Percentiles rank a stretch among this genome's conserved stretches.
Conservation (phyloP, 2,888 invertebrate species). For the Lissonota sp. region DNA sequence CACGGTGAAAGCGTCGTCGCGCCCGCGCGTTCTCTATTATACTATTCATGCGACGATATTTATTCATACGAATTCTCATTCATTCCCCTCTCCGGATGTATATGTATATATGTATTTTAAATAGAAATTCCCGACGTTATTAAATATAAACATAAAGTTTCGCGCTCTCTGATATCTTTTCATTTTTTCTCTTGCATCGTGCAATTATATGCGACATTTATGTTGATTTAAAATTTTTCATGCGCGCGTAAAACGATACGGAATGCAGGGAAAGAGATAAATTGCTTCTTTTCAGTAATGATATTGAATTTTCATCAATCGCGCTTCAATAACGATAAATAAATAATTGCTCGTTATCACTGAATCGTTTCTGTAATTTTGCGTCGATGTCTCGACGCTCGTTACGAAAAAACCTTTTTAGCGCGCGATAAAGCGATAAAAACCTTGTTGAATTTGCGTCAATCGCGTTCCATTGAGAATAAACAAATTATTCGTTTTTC, state of each 20-base stretch:
- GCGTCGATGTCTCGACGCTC: no score
- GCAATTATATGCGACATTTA: no score
- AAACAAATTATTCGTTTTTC: not conserved
- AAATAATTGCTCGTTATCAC: no score
- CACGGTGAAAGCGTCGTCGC: conserved; percentile 39
- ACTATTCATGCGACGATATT: conserved; percentile 54
- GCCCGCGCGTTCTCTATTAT: conserved; percentile 14
- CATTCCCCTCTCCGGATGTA: not conserved
- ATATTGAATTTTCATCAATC: no score
- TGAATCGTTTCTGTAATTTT: no score
- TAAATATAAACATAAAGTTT: conserved; percentile 39
- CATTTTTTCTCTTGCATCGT: not conserved
- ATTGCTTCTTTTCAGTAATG: no score
- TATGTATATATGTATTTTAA: conserved; percentile 14
- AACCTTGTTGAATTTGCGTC: not conserved
- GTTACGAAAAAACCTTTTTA: no score
- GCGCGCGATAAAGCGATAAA: no score
- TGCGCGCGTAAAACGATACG: no score
- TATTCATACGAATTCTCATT: conserved; percentile 54
- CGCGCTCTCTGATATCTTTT: not conserved
- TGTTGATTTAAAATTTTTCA: no score
- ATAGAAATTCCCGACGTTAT: conserved; percentile 44
- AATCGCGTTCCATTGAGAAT: not conserved
- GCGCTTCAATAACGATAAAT: no score
- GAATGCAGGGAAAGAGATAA: no score